Base-by-base conservation (phyloP, 2,888 invertebrate species). In the Platycheirus albimanus region DNA sequence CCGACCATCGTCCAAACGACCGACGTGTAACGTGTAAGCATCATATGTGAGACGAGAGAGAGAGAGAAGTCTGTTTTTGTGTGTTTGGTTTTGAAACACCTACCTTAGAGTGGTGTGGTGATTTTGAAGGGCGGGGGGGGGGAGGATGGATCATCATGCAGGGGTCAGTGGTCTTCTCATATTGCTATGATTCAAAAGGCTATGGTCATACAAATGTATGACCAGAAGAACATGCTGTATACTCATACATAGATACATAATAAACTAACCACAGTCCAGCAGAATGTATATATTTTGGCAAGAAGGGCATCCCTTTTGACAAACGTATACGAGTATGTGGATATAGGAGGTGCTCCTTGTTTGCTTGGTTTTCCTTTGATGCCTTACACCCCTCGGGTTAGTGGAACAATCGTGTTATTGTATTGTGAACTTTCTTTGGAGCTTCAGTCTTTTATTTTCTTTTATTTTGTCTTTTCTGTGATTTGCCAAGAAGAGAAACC, bases 101-200 rank as follows among this genome's bases (percentile, higher is more conserved):
- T 41, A 41, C 43, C 11, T n/a, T n/a, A n/a, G n/a, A n/a, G n/a
- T 47, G 19, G 33, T n/a, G 47, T 20, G n/a, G 28, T 20, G 20
- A 13, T 43, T 58, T 56, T 19, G 28, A 56, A 43, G 45, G 63
- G 28, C 28, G 63, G 30, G 20, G 28, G 64, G n/a, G n/a, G n/a
- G n/a, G n/a, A n/a, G n/a, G n/a, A n/a, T n/a, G n/a, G n/a, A n/a
- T 67, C 51, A 67, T 63, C 56, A 24, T 61, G 36, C 64, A 15
- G 66, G 52, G 81, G 77, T 81, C 81, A 81, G 61, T 81, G 66
- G 66, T 81, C 76, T 52, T 13, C 41, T 15, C n/a, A n/a, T n/a
- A n/a, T n/a, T 47, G 36, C 43, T 56, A 52, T 58, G 61, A 71
- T 66, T 5, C 10, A 76, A 71, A 70, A 56, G 33, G 49, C 69